phyloP scores from a whole-genome alignment of 92 coral and sea anemone genomes.

The Pocillopora grandis region DNA sequence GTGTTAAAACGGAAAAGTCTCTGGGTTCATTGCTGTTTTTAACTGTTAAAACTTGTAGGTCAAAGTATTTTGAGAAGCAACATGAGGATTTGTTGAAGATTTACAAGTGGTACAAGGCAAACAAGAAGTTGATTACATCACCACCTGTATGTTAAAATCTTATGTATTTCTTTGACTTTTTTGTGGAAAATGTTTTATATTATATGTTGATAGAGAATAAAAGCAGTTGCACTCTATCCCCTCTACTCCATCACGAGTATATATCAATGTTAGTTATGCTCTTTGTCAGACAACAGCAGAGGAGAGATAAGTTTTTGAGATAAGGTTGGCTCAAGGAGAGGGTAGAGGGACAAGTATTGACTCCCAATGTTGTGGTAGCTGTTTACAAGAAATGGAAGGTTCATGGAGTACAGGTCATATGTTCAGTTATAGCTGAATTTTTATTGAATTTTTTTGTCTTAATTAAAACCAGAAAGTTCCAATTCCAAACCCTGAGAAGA shows the following conservation, averaged over 20 bases:
- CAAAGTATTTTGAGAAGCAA: conserved; percentile 85
- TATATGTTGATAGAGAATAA: neutral
- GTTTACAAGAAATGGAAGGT: too few relatives aligned
- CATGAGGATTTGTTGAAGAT: conserved; percentile 90
- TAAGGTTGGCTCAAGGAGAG: too few relatives aligned
- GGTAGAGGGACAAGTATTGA: too few relatives aligned
- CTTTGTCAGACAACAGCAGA: too few relatives aligned
- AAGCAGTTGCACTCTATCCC: neutral
- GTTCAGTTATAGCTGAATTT: neutral
- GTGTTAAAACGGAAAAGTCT: neutral
- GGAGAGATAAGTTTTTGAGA: too few relatives aligned
- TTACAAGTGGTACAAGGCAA: conserved; percentile 92
- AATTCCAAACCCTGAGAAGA: conserved; percentile 56
- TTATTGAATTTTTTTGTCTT: neutral
- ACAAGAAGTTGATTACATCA: conserved; percentile 82
- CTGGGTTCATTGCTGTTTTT: neutral
- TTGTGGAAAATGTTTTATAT: neutral
- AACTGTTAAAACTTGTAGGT: conserved; percentile 43
- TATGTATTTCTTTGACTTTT: neutral
- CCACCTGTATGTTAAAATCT: conserved; percentile 64
- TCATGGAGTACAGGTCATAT: too few relatives aligned
- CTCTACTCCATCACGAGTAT: neutral
- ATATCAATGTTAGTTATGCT: neutral
- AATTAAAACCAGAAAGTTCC: conserved; percentile 49
- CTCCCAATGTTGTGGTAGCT: too few relatives aligned